phyloP scores from a whole-genome alignment of 2,888 invertebrate genomes.

The Dione vanillae region DNA sequence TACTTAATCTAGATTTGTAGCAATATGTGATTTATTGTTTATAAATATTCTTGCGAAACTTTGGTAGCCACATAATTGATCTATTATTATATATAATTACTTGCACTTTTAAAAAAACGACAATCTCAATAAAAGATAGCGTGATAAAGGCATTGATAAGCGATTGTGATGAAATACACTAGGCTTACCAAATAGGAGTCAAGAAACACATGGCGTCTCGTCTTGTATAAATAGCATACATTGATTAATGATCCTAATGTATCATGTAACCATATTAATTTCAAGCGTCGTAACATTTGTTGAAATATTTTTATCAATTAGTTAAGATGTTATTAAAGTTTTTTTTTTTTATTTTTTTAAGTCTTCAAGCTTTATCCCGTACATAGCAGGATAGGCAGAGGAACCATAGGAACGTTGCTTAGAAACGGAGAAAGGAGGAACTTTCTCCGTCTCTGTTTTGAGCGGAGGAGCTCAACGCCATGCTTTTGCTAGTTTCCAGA shows the following conservation, averaged over 20 bases:
- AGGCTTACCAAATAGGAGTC: neutral
- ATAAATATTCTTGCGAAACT: neutral
- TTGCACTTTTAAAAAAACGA: too few relatives aligned
- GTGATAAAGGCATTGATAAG: neutral
- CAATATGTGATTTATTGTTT: neutral
- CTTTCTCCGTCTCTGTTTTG: too few relatives aligned
- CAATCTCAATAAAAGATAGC: neutral
- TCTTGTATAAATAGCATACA: neutral
- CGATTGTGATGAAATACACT: neutral
- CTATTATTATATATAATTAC: too few relatives aligned
- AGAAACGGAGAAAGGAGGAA: too few relatives aligned
- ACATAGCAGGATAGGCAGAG: too few relatives aligned
- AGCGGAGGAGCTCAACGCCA: too few relatives aligned
- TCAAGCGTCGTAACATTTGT: conserved; percentile 2
- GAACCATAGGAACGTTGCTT: too few relatives aligned
- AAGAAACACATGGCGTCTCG: neutral
- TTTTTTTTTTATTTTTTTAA: too few relatives aligned
- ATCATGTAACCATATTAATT: conserved; percentile 9
- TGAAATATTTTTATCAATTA: conserved; percentile 21
- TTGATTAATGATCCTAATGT: conserved; percentile 5
- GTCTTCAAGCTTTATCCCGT: too few relatives aligned
- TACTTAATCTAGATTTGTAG: neutral
- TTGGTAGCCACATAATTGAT: neutral
- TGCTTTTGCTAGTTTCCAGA: too few relatives aligned
- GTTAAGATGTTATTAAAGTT: neutral